A percentile compares a stretch with the other conserved stretches of the same genome.
Evolutionary conservation across 2,888 invertebrate genomes (phyloP).

Genomic region (Cerastoderma edule): DNA sequence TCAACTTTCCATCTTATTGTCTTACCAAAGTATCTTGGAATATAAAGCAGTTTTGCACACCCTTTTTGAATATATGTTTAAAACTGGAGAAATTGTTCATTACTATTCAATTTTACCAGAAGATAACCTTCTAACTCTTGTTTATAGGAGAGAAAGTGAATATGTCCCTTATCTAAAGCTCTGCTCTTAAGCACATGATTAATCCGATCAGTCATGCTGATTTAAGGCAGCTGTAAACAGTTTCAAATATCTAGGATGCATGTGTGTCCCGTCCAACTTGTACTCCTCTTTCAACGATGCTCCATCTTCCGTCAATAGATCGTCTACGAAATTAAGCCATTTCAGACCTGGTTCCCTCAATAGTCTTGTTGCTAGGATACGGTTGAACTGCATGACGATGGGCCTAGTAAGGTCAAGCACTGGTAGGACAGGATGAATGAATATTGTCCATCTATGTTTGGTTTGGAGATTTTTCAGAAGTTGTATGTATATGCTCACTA

Average conservation of each 20-base stretch:
- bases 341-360: conserved; percentile 42
- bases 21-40: too few relatives aligned
- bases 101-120: too few relatives aligned
- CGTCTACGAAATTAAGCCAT: conserved; percentile 62
- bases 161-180: too few relatives aligned
- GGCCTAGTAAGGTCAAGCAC: conserved; percentile 63
- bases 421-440: conserved; percentile 66
- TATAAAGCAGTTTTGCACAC: too few relatives aligned
- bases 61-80: too few relatives aligned
- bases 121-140: too few relatives aligned
- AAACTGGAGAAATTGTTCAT: too few relatives aligned
- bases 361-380: conserved; percentile 52
- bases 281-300: conserved; percentile 33
- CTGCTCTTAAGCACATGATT: too few relatives aligned
- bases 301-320: conserved; percentile 44
- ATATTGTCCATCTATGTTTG: conserved; percentile 55
- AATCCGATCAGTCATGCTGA: too few relatives aligned
- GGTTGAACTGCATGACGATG: conserved; percentile 66
- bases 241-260: conserved; percentile 55
- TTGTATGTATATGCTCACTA: conserved; percentile 58
- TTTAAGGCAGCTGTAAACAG: conserved; percentile 35
- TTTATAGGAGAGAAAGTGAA: too few relatives aligned
- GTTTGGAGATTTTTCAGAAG: conserved; percentile 44
- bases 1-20: too few relatives aligned
- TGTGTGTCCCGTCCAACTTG: conserved; percentile 61